Conservation (phyloP, 2,888 invertebrate species). For the Carterocephalus palaemon region DNA sequence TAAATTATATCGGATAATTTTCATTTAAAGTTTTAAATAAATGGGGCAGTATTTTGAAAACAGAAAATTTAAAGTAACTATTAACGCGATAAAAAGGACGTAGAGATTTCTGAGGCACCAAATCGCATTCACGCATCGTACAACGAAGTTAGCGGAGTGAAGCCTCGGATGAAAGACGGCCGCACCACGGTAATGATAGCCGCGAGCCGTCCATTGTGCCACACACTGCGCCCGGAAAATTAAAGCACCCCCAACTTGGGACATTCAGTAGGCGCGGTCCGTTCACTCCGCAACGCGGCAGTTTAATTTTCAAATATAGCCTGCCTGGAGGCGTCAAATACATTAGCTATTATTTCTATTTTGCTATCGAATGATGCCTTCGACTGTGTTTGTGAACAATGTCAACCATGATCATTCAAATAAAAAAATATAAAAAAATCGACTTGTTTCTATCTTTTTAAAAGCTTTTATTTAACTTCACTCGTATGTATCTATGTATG, state of each 20-base stretch:
- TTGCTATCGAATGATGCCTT: too few relatives aligned
- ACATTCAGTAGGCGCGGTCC: slow-evolving; percentile 32
- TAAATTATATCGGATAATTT: too few relatives aligned
- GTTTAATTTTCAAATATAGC: slow-evolving; percentile 26
- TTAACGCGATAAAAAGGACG: background rate
- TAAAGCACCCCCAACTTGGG: slow-evolving; percentile 60
- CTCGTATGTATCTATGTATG: too few relatives aligned
- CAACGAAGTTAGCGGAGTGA: slow-evolving; percentile 40
- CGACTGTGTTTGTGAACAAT: too few relatives aligned
- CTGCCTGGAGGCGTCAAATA: background rate
- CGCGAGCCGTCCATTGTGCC: slow-evolving; percentile 57
- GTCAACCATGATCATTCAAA: too few relatives aligned
- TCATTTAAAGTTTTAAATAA: too few relatives aligned
- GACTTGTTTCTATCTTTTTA: too few relatives aligned
- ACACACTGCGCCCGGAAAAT: slow-evolving; percentile 61
- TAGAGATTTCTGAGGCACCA: slow-evolving; percentile 3
- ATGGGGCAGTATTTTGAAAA: slow-evolving; percentile 29
- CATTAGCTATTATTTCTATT: background rate
- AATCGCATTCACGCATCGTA: slow-evolving; percentile 37
- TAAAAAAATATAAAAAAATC: too few relatives aligned
- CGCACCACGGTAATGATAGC: slow-evolving; percentile 61
- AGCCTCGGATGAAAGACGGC: slow-evolving; percentile 43
- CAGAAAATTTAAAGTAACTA: slow-evolving; percentile 17
- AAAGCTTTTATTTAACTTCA: too few relatives aligned
- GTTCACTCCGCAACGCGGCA: slow-evolving; percentile 16